A percentile compares a stretch with the other conserved stretches of the same genome.
Evolutionary conservation across 2,888 invertebrate genomes (phyloP).

Genomic region (Octodonta nipae): DNA sequence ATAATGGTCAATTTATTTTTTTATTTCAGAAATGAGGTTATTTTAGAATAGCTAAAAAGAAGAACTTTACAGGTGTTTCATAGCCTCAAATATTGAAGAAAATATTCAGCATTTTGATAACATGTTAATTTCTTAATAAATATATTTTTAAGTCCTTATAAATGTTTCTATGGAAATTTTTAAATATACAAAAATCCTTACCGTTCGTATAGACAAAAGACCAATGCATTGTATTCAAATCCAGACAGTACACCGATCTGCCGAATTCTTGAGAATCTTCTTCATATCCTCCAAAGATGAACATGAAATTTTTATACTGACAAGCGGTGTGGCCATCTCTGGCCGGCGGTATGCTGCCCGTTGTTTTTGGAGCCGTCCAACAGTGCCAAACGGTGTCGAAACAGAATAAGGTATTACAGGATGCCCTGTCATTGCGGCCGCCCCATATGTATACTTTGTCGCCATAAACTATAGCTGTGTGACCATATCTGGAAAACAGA

Average conservation of each 20-base stretch:
- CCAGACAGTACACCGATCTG: constrained; percentile 60
- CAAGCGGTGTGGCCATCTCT: constrained; percentile 88
- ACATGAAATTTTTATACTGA: constrained; percentile 65
- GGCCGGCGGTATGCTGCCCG: constrained; percentile 62
- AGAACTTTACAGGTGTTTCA: no score
- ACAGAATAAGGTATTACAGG: constrained; percentile 68
- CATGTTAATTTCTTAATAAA: no score
- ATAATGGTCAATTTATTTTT: no score
- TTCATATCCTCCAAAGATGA: constrained; percentile 83
- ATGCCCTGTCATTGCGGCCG: constrained; percentile 72
- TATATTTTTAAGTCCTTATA: no score
- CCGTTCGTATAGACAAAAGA: constrained; percentile 48
- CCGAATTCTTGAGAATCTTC: constrained; percentile 70
- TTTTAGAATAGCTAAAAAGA: no score
- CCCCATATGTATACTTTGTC: constrained; percentile 82
- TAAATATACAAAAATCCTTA: constrained; percentile 21
- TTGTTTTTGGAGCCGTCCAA: constrained; percentile 53
- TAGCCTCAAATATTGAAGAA: no score
- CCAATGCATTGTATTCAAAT: constrained; percentile 65
- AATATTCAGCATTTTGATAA: no score
- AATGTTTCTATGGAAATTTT: no score
- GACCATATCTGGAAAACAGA: constrained; percentile 58
- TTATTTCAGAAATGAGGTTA: no score
- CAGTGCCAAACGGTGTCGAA: constrained; percentile 60
- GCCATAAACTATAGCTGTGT: constrained; percentile 72